Evolutionary conservation across 2,888 invertebrate genomes (phyloP), one percentile per base, ranked within the genome.

Genomic region (Trachelus tabidus): DNA sequence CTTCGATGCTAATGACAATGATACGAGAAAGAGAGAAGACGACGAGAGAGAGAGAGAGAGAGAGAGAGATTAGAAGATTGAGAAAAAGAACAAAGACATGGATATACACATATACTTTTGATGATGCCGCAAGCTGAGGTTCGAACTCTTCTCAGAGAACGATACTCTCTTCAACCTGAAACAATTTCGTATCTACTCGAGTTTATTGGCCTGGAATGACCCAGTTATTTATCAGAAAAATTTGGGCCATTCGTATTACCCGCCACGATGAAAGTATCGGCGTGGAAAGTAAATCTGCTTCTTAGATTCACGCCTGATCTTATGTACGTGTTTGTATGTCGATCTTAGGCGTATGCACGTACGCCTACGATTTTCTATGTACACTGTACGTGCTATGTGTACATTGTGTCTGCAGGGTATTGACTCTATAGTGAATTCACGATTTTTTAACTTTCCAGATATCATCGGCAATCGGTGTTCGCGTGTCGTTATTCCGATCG

Each of bases 401-500:
- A 30, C 9, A 12, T 34, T 12, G 4, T 75, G 15, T 31, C 3
- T n/a, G 31, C 37, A 40, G 6, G 40, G 6, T 40, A 40, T 15
- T 15, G 23, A 23, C 23, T 23, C 23, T 56, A 9, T 23, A 12
- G 15, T 56, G 68, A 15, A 75, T 56, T 56, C 2, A 56, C 23
- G 56, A 56, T 56, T 56, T 56, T 56, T 56, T 9, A 56, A 56
- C 56, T 56, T 56, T 56, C 15, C 23, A 56, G 56, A 56, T 56
- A 56, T 56, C 56, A 56, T 56, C 56, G 56, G 56, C 56, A 23
- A 56, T 23, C 56, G 56, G 56, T 23, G 71, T 23, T 31, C 71
- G 71, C 71, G 71, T 34, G 71, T 71, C 71, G 30, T 33, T 69
- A 69, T 30, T 69, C 33, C 71, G 71, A 77, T 77, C 75, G 77